Base-by-base conservation (phyloP, 2,888 invertebrate genomes). In the Rhorus exstirpatorius region DNA sequence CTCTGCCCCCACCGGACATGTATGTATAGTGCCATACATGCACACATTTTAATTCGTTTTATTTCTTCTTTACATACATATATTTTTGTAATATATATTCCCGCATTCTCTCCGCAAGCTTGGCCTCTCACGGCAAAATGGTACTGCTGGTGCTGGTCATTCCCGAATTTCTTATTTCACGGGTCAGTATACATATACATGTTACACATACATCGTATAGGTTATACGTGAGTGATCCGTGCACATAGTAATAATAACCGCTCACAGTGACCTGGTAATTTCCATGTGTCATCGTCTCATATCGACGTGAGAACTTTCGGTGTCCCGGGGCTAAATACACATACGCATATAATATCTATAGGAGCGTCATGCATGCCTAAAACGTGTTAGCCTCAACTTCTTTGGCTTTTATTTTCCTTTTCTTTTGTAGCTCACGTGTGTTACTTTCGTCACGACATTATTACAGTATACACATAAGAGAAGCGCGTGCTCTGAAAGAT, bases 371-470 rank as follows among this genome's bases (percentile, higher is more conserved):
- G n/a, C 21, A 61, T 61, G 17, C 26, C 61, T 38, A 63, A 63
- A 61, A 63, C 61, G 63, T 63, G 63, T 63, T 35, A 17, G 53
- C 74, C 10, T 17, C 44, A 17, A 26, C 38, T 41, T 38, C 63
- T 74, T 26, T 14, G 7, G 3, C 67, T 65, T 49, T 72, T 24
- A 19, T 35, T 63, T 58, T 17, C n/a, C 46, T 19, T 12, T 67
- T 67, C 63, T 76, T 77, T 77, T 53, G 81, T 77, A 61, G 38
- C 71, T 71, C 46, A 61, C 71, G 60, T 67, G 81, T 77, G 72
- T 51, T 77, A 77, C 77, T 77, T 81, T 81, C 81, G 67, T 77
- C 81, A 72, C 81, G 67, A 44, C 65, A 67, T 81, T 77, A 81
- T 67, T 81, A 77, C 81, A 53, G 77, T 53, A 72, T 31, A 65